Evolutionary conservation across 2,888 invertebrate genomes (phyloP).

Genomic region (Andrena bucephala): DNA sequence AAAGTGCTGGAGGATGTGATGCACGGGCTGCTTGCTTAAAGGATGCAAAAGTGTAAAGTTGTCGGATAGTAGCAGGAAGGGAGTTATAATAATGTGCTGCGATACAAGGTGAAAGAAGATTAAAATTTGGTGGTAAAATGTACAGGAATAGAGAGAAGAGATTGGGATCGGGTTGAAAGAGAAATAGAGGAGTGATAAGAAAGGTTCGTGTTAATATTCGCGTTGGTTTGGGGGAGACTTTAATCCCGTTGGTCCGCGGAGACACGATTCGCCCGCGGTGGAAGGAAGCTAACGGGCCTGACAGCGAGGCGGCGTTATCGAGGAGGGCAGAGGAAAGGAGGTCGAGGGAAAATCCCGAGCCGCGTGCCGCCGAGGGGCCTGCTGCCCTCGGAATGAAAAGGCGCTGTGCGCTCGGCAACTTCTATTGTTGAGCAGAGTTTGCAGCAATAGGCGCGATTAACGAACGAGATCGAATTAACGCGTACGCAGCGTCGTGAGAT

Average conservation of each 20-base stretch:
- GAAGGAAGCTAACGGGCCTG: constrained; percentile 50
- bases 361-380: constrained; percentile 3
- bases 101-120: too few species aligned
- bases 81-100: too few species aligned
- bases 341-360: constrained; percentile 52
- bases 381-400: not conserved
- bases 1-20: too few species aligned
- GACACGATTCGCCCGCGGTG: constrained; percentile 3
- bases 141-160: too few species aligned
- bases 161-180: too few species aligned
- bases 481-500: not conserved
- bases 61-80: too few species aligned
- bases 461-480: constrained; percentile 10
- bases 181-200: too few species aligned
- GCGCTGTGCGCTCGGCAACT: constrained; percentile 28
- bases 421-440: not conserved
- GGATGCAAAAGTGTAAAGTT: too few species aligned
- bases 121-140: too few species aligned
- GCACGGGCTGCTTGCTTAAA: too few species aligned
- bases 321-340: constrained; percentile 45
- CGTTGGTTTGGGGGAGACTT: too few species aligned
- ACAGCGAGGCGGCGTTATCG: constrained; percentile 30
- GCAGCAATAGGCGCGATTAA: constrained; percentile 31
- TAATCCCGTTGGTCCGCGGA: not conserved
- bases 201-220: too few species aligned